Base-by-base conservation (phyloP, 1,140 invertebrate species). In the Calliphora vicina region DNA sequence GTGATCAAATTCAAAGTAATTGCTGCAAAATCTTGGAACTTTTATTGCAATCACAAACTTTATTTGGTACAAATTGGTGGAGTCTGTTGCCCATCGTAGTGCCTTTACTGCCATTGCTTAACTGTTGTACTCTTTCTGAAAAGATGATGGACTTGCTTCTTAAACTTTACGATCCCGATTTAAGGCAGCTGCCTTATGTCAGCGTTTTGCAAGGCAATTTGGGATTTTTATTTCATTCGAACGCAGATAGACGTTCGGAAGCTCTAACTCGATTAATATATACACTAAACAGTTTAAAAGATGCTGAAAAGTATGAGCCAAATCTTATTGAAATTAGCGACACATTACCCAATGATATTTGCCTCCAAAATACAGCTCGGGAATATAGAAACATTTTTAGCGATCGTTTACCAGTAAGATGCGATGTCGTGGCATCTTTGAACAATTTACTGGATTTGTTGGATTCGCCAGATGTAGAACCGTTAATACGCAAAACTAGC, bases 401-500 rank as follows among this genome's bases (percentile, higher is more conserved):
- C 4, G 82, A 86, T 8, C 42, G 26, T 57, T 9, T 81, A 42
- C 50, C 80, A 10, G 25, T 84, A 61, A 0, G 35, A 84, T 83
- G 27, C 73, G 82, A 5, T 50, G 57, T 1, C 45, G 71, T 42
- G 8, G 57, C 57, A n/a, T 86, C 80, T 17, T 43, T 89, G 26
- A 74, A 85, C 0, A 83, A 85, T 15, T 57, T 90, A 25, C 1
- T 88, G 4, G 84, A 85, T 4, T 78, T 90, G 20, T 76, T 90
- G 15, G 25, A 84, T 1, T 84, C 86, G 6, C 67, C 80, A 3
- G 87, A 88, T n/a, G 20, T 89, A 8, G 86, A 85, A 15, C 84
- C 85, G 0, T 35, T 73, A 9, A 88, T 89, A 35, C 85, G 86
- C 4, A 88, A 88, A 74, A 89, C 89, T 0, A 86, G 87, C 0